phyloP scores from a whole-genome alignment of 2,797 vertebrate genomes.

The Leuciscus waleckii region DNA sequence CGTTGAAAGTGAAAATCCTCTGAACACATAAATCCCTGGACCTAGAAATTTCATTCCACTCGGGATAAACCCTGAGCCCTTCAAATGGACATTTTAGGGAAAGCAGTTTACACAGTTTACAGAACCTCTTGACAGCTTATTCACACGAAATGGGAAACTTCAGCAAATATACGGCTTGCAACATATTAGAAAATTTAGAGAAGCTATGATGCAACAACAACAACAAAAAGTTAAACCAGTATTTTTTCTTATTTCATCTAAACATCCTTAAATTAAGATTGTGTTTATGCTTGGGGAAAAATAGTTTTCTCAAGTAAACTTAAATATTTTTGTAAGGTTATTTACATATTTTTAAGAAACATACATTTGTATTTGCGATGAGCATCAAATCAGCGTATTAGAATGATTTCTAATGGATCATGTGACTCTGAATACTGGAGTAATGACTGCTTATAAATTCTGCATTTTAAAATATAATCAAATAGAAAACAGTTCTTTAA shows the following conservation, averaged over 20 bases:
- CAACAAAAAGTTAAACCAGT: not conserved
- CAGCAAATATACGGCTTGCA: constrained; percentile 32
- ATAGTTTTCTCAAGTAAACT: not conserved
- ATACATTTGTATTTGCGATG: not conserved
- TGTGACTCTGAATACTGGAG: not conserved
- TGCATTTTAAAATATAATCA: not conserved
- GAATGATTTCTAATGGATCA: not conserved
- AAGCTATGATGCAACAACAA: not conserved
- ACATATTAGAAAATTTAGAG: constrained; percentile 17
- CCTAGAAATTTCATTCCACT: constrained; percentile 66
- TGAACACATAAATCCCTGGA: constrained; percentile 70
- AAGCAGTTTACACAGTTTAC: constrained; percentile 30
- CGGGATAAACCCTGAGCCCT: constrained; percentile 45
- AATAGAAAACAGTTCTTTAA: not conserved
- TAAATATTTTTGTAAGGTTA: not conserved
- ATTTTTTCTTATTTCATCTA: not conserved
- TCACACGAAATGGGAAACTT: constrained; percentile 23
- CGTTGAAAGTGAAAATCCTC: constrained; percentile 71
- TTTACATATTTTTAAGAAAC: not conserved
- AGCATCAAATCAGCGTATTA: not conserved
- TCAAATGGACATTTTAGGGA: constrained; percentile 42
- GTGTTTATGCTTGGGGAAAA: not conserved
- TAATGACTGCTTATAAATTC: not conserved
- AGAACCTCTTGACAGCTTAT: constrained; percentile 26
- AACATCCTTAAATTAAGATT: not conserved